Evolutionary conservation across 2,113 vertebrate species (phyloP), one percentile per base, ranked within the genome.

Genomic region (Eurystomus gularis): DNA sequence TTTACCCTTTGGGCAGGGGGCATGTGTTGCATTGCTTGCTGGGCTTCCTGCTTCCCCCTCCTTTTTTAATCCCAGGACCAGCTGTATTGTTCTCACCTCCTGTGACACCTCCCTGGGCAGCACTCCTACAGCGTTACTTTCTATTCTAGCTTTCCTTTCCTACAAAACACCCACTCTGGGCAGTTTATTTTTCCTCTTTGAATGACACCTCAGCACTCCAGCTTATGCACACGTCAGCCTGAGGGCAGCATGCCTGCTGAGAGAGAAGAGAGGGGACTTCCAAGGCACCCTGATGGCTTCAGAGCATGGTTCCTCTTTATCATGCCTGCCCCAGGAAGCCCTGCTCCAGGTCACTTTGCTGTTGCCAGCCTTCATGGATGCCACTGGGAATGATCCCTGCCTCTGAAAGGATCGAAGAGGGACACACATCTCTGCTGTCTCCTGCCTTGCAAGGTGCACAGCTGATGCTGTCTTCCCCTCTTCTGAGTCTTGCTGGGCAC

Each of bases 401-500:
- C 72, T 73, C 37, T 3, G 4, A 51, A 70, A 84, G 37, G 11
- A 54, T 33, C 1, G 7, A 49, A 73, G 44, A 75, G 28, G 31
- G 44, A 9, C 49, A 19, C 3, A 14, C 2, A 6, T 66, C 46
- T 69, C 77, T 20, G n/a, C 48, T 60, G 37, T n/a, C 13, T 40
- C 8, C 54, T 75, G 51, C 60, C 17, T 19, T 9, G 70, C 6
- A 9, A 31, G 25, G 31, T 49, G 31, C 65, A 54, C 5, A 31
- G 29, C 17, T 29, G 28, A 23, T 0, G 1, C n/a, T 18, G 35
- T 2, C 11, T 35, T 31, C 5, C 20, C 11, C 7, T 66, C 54
- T 28, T 31, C 8, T 0, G 6, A 18, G 13, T 18, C 44, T 77
- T 2, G 0, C 18, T 31, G 52, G 29, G 44, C 13, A 9, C 0